phyloP scores from a whole-genome alignment of 1,140 invertebrate species.

The Episyrphus balteatus region DNA sequence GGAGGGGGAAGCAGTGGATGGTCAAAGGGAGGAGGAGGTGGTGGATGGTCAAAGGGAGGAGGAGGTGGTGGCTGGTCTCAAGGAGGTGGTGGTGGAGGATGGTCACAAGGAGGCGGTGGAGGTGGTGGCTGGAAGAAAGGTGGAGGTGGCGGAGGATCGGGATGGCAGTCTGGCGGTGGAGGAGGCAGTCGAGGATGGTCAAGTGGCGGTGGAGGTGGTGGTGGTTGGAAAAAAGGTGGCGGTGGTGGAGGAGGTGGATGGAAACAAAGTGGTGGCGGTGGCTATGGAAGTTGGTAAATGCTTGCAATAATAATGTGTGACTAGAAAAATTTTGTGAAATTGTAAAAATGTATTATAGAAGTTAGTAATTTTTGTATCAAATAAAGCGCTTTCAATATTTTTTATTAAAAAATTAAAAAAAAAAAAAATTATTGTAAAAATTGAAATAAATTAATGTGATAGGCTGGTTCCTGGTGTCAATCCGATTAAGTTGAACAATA shows the following conservation, averaged over 20 bases:
- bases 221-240: neutral
- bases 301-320: no score
- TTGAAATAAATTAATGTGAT: no score
- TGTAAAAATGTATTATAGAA: no score
- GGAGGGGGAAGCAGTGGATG: neutral
- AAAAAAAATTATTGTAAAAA: no score
- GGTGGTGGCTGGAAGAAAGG: neutral
- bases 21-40: neutral
- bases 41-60: neutral
- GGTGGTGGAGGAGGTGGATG: neutral
- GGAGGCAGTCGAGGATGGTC: neutral
- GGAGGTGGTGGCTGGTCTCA: neutral
- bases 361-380: no score
- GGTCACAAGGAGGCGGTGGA: neutral
- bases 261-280: neutral
- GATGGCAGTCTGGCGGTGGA: neutral
- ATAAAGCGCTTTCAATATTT: no score
- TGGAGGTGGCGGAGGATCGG: neutral
- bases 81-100: neutral
- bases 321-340: no score
- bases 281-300: neutral
- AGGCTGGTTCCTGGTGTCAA: no score
- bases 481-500: no score
- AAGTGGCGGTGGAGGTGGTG: neutral
- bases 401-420: no score